Base-by-base conservation (phyloP, 2,888 invertebrate species). In the Hemistola chrysoprasaria region DNA sequence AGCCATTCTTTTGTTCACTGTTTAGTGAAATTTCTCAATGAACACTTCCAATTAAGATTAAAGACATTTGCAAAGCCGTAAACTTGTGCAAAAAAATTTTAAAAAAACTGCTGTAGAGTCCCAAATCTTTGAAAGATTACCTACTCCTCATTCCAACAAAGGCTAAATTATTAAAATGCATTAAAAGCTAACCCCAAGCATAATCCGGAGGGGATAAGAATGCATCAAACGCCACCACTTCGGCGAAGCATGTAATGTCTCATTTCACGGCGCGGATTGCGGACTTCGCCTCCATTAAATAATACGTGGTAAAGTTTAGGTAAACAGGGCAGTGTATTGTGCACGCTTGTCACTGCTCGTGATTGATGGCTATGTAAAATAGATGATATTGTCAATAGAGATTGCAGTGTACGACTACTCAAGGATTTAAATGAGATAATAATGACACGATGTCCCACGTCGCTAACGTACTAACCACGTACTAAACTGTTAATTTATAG, bases 241-340 rank as follows among this genome's bases (percentile, higher is more conserved):
- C 65, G 61, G 52, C 66, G 69, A 65, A 59, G 72, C 82, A 70
- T 73, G 66, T 79, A 80, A 84, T 78, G 69, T 70, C 68, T 73
- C 75, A 83, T 86, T 85, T 82, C 78, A 81, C 77, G 81, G 70
- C 61, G 67, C 60, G 62, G 59, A 49, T 60, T 63, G 61, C 78
- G 79, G 81, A 77, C 69, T 81, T 83, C 76, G 60, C 71, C 75
- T 79, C 75, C 76, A 80, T 84, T 82, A 71, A 81, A 79, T 82
- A 80, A 83, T 84, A 49, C 43, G 43, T 39, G 41, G 50, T 44
- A 62, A 55, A 63, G 47, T 43, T 36, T 28, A 25, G 43, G 40
- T 41, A 41, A 38, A 48, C 46, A 35, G 46, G 40, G 36, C 36
- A 35, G 22, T 31, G 27, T 16, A 16, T 16, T 16, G 16, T 16